Base-by-base conservation (phyloP, 1,140 invertebrate species). In the Macrobrachium nipponense region DNA sequence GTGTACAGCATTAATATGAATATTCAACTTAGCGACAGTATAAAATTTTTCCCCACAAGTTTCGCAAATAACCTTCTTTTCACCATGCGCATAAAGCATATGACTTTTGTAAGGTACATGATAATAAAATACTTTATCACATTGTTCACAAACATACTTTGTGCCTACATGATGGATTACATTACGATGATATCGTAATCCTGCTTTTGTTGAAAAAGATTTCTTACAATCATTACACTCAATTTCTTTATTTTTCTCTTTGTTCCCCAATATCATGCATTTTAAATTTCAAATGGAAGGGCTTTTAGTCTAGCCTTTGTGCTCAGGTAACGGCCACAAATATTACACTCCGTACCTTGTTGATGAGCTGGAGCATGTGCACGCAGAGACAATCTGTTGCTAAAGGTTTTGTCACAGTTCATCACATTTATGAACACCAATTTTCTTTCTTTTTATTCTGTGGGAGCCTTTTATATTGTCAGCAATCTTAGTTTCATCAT, bases 181-280 rank as follows among this genome's bases (percentile, higher is more conserved):
- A 62, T 86, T 87, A 23, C 83, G 80, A 20, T 89, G 88, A 82
- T 89, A 89, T 14, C 86, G 62, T 59, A 89, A 64, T 8, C 88
- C 88, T 60, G 86, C 82, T 66, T 87, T 89, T n/a, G 88, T 87
- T 14, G 79, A 70, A 70, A 89, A 89, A 36, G 61, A 78, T 51
- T 87, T 89, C 18, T 66, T 82, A 86, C 88, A 89, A 59, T 84
- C 82, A 51, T 64, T 78, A 75, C 88, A 89, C 58, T 23, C 62
- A 6, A 89, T 72, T 11, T 73, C 78, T 58, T 87, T 89, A 18
- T 82, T 61, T 44, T 80, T 87, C 59, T 82, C 88, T 79, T n/a
- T n/a, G n/a, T n/a, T 89, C 88, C 20, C 88, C 88, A 78, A 89
- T 89, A 27, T 75, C 88, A 86, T 89, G 88, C 78, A 89, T 87